Base-by-base conservation (phyloP, 2,888 invertebrate species). In the Strigamia maritima region DNA sequence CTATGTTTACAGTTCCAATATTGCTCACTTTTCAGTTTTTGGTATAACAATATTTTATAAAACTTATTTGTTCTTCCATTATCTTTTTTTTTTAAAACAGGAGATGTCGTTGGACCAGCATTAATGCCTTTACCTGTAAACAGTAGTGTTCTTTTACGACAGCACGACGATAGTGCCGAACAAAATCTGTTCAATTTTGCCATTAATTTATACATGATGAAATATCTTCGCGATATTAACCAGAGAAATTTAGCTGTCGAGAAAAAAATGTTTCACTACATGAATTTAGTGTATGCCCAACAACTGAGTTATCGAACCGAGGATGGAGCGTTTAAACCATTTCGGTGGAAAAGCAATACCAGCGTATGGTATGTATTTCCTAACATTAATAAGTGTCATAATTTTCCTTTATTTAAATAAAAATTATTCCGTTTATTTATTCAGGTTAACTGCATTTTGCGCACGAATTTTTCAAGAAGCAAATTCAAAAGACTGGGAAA, bases 171-270 rank as follows among this genome's bases (percentile, higher is more conserved):
- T 44, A 85, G 86, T 14, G 97, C 93, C 0, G 98, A 98, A 86
- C 96, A 97, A 86, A 96, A 94, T 85, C 94, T 97, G 90, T 98
- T 96, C 87, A 96, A 96, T 82, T 97, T 98, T 87, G 97, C 97
- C 0, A 94, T 94, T 19, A 97, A 96, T 87, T 90, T 97, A 86
- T 94, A 95, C 87, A 93, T 95, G 0, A 92, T 94, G 0, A 89
- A 94, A 84, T 97, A 96, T 87, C 95, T 97, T 93, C 90, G 95
- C 10, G 88, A 93, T 80, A 94, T 95, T 79, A 95, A 95, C 87
- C 95, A 96, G 84, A 89, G 95, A 16, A 93, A 94, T 85, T 89
- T 91, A 75, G 92, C 92, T 0, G 87, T 92, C n/a, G 93, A 95
- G 85, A 90, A 90, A 80, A 88, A 91, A 78, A 92, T 94, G 0